These are phyloP conservation scores for Columbina picui DNA, from an alignment of 2,113 vertebrate genomes.

Conservation along the genomic window DNA sequence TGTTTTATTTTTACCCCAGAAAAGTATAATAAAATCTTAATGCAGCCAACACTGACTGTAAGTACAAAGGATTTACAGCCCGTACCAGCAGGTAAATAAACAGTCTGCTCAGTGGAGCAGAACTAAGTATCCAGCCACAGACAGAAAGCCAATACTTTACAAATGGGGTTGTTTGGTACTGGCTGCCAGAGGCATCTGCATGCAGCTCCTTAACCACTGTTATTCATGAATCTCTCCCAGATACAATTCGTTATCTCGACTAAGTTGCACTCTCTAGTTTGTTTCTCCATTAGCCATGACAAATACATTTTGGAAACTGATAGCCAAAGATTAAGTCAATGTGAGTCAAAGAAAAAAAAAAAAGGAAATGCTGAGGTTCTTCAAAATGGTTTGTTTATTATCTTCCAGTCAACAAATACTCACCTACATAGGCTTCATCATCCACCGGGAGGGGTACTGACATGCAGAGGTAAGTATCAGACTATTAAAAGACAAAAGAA, in stretches of 20 bases:
- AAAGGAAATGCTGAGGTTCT: conserved; percentile 15
- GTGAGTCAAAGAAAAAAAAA: conserved; percentile 24
- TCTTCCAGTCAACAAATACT: conserved; percentile 67
- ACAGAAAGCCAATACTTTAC: conserved; percentile 75
- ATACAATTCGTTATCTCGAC: conserved; percentile 51
- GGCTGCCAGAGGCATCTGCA: conserved; percentile 50
- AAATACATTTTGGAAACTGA: conserved; percentile 59
- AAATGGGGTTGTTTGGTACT: conserved; percentile 33
- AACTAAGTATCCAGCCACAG: conserved; percentile 59
- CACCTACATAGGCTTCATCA: conserved; percentile 89
- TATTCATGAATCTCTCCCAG: conserved; percentile 47
- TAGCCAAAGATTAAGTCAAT: conserved; percentile 37
- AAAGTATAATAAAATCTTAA: conserved; percentile 11
- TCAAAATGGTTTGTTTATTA: neutral
- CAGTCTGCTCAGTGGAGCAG: conserved; percentile 35
- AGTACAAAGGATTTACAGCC: conserved; percentile 59
- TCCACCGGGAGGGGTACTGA: conserved; percentile 83
- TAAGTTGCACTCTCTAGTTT: conserved; percentile 47
- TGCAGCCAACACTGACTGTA: conserved; percentile 15
- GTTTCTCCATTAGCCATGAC: conserved; percentile 58
- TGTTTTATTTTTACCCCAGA: neutral
- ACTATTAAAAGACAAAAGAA: conserved; percentile 78
- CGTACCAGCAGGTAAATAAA: conserved; percentile 65
- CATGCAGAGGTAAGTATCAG: conserved; percentile 94
- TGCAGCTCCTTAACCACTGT: conserved; percentile 37